Evolutionary conservation across 2,113 vertebrate genomes (phyloP), one percentile per base, ranked within the genome.

Genomic region (Pseudorhombus dupliciocellatus): DNA sequence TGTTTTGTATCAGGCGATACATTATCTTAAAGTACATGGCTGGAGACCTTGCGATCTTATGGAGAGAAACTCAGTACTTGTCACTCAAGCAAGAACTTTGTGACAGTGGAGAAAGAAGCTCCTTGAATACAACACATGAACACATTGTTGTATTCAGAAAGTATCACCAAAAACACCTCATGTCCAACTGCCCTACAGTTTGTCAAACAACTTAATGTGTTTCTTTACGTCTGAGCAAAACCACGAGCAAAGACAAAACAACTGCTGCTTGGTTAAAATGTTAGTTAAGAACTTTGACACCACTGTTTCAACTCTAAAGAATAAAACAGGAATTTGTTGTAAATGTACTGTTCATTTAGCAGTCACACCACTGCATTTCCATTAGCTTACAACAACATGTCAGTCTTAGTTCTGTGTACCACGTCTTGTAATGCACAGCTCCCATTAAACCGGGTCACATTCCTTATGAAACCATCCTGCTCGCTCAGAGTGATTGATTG

Each of bases 401-500:
- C 63, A 72, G 52, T 59, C 66, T 57, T 10, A 48, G 48, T 79
- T 66, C 50, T 59, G 8, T 72, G 51, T 30, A 56, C 14, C 42
- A 48, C n/a, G 64, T 60, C 40, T 73, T 64, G 55, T 62, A 80
- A 60, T 48, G 48, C 54, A 68, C 59, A 37, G 56, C 22, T 21
- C 44, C 37, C 70, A 60, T 69, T 60, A 71, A 54, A 67, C 50
- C 66, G 40, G 80, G 52, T 77, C 73, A 82, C 25, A 80, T 60
- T 83, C 72, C 50, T 66, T 24, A 51, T 52, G 59, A 73, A 70
- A 78, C 77, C 54, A 76, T 62, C 25, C 50, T 75, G 48, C 30
- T 48, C 30, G 42, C 40, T 68, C 52, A 46, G 52, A 61, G 61
- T 73, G 84, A 86, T 59, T 75, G 66, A 84, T 73, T 61, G 51